Conservation (phyloP, 2,888 invertebrate genomes). For the Synanthedon andrenaeformis region DNA sequence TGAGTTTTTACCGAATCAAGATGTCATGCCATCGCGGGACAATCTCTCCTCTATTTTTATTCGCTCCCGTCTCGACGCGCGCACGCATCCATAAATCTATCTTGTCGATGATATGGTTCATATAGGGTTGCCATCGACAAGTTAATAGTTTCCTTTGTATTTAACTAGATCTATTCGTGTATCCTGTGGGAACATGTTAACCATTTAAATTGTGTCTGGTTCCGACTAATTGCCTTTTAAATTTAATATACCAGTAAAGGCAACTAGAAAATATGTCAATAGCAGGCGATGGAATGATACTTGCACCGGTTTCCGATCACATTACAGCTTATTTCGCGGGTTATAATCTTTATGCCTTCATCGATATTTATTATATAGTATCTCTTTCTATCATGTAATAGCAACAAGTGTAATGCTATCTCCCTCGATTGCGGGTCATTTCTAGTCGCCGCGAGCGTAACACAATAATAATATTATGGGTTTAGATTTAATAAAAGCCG, state of each 20-base stretch:
- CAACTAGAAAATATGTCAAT: not conserved
- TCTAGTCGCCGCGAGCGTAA: conserved; percentile 34
- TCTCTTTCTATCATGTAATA: conserved; percentile 12
- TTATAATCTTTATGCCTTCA: not conserved
- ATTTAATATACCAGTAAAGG: conserved; percentile 1
- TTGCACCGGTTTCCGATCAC: not conserved
- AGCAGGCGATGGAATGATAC: not conserved
- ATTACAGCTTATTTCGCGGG: not conserved
- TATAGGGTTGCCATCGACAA: conserved; percentile 45
- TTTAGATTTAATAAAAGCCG: conserved; percentile 53
- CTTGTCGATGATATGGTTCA: conserved; percentile 44
- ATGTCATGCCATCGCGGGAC: not conserved
- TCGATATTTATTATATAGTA: not conserved
- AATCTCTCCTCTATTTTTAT: conserved; percentile 27
- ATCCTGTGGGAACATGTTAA: conserved; percentile 12
- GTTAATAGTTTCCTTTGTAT: conserved; percentile 60
- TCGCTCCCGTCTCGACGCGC: conserved; percentile 14
- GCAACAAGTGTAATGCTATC: conserved; percentile 2
- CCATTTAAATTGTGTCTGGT: not conserved
- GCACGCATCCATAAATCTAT: conserved; percentile 43
- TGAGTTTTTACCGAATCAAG: not conserved
- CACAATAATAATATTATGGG: conserved; percentile 48
- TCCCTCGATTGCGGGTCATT: conserved; percentile 3
- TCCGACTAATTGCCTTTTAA: not conserved
- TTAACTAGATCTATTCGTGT: conserved; percentile 11